A percentile compares a stretch with the other conserved stretches of the same genome.
These are phyloP conservation scores for Drosophila kambysellisi DNA, from an alignment of 2,888 invertebrate genomes.

Conservation along the genomic window DNA sequence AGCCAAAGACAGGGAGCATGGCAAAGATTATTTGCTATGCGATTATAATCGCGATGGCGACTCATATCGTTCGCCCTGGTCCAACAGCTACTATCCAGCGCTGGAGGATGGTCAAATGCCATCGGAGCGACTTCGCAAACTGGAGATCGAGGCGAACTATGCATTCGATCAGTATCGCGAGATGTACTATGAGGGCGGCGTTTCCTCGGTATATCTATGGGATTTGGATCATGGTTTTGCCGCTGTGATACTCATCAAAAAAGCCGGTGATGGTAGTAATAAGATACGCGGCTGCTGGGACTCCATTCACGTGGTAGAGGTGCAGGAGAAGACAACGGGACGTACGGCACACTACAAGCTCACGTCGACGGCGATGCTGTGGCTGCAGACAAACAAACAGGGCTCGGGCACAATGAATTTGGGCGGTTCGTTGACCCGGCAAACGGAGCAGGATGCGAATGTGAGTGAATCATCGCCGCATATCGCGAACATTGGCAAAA, in stretches of 20 bases:
- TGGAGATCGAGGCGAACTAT: constrained; percentile 99
- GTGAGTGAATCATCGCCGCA: constrained; percentile 98
- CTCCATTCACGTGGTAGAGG: constrained; percentile 99
- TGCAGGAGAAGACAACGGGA: constrained; percentile 97
- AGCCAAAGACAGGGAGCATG: constrained; percentile 96
- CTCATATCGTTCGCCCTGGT: constrained; percentile 99
- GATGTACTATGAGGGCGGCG: constrained; percentile 99
- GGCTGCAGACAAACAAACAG: constrained; percentile 98
- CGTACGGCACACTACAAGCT: constrained; percentile 98
- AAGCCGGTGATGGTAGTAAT: constrained; percentile 98
- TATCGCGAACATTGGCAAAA: constrained; percentile 98
- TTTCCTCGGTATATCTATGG: constrained; percentile 99
- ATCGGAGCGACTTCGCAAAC: constrained; percentile 96
- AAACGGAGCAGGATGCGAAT: constrained; percentile 95
- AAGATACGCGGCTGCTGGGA: constrained; percentile 99
- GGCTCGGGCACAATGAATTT: constrained; percentile 99
- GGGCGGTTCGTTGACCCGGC: constrained; percentile 98
- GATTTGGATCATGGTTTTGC: constrained; percentile 99
- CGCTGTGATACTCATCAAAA: constrained; percentile 98
- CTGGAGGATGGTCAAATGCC: constrained; percentile 99
- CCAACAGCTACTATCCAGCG: constrained; percentile 98
- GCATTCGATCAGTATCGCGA: constrained; percentile 99
- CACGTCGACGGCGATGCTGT: constrained; percentile 99
- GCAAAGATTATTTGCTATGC: constrained; percentile 98
- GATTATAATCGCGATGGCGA: constrained; percentile 99